A percentile compares a stretch with the other conserved stretches of the same genome.
phyloP scores from a whole-genome alignment of 2,888 invertebrate genomes.

The Clepsis dumicolana region DNA sequence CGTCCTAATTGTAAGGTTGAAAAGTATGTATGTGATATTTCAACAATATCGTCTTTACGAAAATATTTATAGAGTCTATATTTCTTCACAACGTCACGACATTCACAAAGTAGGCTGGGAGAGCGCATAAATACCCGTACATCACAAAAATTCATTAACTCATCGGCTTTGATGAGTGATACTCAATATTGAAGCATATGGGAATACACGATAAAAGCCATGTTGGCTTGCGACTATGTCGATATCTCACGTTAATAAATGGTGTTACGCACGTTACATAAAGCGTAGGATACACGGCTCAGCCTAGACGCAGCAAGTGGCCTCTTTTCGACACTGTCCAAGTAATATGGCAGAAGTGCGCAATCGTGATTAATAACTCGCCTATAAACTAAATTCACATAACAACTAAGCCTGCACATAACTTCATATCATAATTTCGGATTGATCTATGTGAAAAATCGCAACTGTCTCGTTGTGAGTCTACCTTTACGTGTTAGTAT shows the following conservation, averaged over 20 bases:
- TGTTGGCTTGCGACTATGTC: conserved; percentile 23
- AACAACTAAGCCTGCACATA: no score
- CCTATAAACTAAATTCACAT: no score
- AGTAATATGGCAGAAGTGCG: background rate
- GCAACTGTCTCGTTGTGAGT: background rate
- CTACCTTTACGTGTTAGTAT: background rate
- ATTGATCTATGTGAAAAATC: no score
- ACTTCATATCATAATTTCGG: no score
- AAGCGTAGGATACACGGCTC: conserved; percentile 44
- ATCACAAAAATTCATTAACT: conserved; percentile 82
- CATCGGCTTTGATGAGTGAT: conserved; percentile 59
- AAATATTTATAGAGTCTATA: conserved; percentile 68
- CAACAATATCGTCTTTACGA: conserved; percentile 72
- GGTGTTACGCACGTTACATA: conserved; percentile 46
- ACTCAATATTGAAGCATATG: conserved; percentile 54
- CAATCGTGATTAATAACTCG: background rate
- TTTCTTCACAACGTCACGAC: conserved; percentile 67
- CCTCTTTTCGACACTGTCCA: background rate
- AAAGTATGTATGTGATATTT: conserved; percentile 65
- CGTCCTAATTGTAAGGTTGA: conserved; percentile 82
- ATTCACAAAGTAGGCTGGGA: conserved; percentile 85
- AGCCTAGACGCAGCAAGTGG: conserved; percentile 15
- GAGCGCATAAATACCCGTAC: conserved; percentile 81
- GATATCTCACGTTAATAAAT: conserved; percentile 40
- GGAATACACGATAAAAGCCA: conserved; percentile 44